Base-by-base conservation (phyloP, 1,140 invertebrate species). In the Diorhabda sublineata region DNA sequence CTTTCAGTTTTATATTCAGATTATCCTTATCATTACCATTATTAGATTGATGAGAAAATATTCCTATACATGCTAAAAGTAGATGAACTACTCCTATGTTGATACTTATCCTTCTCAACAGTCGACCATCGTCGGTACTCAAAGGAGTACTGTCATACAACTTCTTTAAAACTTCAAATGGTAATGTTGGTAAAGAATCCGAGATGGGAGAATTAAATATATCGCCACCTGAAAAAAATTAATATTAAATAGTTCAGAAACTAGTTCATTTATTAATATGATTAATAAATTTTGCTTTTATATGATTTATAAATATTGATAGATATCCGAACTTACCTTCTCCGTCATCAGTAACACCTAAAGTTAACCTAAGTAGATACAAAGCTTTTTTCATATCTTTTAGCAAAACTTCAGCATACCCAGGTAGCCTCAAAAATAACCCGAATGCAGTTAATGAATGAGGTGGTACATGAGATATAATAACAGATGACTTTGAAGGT, bases 401-500 rank as follows among this genome's bases (percentile, higher is more conserved):
- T 1, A 97, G 82, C 44, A 98, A 77, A 3, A 94, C 91, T 78
- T 94, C 93, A 1, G 94, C 94, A 80, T 96, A 97, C 4, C 93
- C 91, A 0, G 94, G 94, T 67, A 97, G 81, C 59, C 94, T 85
- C 5, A 97, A 83, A 77, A 97, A 94, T 9, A 96, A 82, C 4
- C 93, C 93, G 80, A 97, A 95, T 2, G 95, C 94, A 6, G 93
- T 90, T 44, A 97, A 84, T 43, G 94, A 95, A 82, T 97, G 94
- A 41, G 92, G 90, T 3, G 95, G 94, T 45, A 97, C 91, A 73
- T 87, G 79, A 42, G 83, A 78, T 60, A 82, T 73, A 42, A 75
- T 59, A 11, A 69, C 72, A 3, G 73, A 64, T 7, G 72, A 71
- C 61, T 82, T 84, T 42, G 82, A 79, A 2, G 82, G 76, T 2